A percentile compares a stretch with the other conserved stretches of the same genome.
Evolutionary conservation across 2,797 vertebrate species (phyloP).

Genomic region (Loriculus beryllinus): DNA sequence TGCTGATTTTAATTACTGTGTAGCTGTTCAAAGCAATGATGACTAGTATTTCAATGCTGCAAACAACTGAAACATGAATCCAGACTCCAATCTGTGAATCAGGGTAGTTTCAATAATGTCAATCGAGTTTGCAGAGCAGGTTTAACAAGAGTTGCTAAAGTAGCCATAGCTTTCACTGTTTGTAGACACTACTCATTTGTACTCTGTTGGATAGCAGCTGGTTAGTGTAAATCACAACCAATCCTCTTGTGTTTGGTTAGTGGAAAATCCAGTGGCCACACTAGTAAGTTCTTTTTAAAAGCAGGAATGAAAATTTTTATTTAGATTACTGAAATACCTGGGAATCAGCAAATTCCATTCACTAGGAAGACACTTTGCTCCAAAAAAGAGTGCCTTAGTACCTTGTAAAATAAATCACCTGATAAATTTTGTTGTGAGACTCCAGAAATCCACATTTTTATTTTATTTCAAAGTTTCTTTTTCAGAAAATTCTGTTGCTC

Average conservation of each 20-base stretch:
- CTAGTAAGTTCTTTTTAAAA: not conserved
- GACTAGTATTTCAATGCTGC: not conserved
- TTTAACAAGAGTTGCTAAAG: not conserved
- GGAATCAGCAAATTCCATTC: not conserved
- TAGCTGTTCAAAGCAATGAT: not conserved
- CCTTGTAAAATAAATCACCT: not conserved
- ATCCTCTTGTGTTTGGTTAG: not conserved
- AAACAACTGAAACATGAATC: not conserved
- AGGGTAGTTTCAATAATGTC: not conserved
- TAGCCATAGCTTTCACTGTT: not conserved
- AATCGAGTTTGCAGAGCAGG: not conserved
- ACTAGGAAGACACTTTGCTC: not conserved
- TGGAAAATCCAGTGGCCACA: not conserved
- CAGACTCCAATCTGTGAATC: not conserved
- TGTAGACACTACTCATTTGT: not conserved
- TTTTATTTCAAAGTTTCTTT: not conserved
- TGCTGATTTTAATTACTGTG: not conserved
- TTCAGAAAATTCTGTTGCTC: not conserved
- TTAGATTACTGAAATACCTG: not conserved
- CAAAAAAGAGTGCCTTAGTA: not conserved
- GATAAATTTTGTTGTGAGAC: not conserved
- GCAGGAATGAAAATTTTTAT: not conserved
- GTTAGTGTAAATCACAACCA: not conserved
- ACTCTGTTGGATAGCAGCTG: not conserved
- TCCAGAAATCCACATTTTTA: not conserved